Evolutionary conservation across 2,113 vertebrate species (phyloP), one percentile per base, ranked within the genome.

Genomic region (Tringa solitaria): DNA sequence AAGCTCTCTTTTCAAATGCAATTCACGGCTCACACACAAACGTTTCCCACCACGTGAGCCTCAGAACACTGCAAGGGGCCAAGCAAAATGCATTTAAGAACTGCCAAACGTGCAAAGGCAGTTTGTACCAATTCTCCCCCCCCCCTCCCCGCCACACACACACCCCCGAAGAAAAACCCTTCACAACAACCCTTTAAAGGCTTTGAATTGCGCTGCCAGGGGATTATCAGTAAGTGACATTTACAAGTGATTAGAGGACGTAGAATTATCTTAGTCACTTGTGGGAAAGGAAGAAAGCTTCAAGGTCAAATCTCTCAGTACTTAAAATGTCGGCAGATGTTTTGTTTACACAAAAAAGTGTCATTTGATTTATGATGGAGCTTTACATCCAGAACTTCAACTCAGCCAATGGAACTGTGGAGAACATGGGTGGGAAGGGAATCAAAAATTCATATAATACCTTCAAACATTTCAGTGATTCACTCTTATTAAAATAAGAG

Each of bases 221-320:
- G 87, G 89, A 97, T 95, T 97, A 95, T 95, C 94, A 95, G 96
- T 85, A 95, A 97, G 91, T 93, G 91, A 97, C 96, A 96, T 96
- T 97, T 96, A 96, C 78, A 91, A 97, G 93, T 95, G 95, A 96
- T 96, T 96, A 96, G 93, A 96, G 89, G 93, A 95, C n/a, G 22
- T 51, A 87, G 94, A 97, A 97, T 97, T 93, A 97, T 96, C 96
- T 95, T 67, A 95, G 95, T 95, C 96, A 97, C 89, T 97, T 95
- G 95, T 96, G 95, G 91, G 93, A 92, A 97, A 97, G 50, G 37
- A 96, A 87, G 84, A 94, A 94, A 94, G 91, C 94, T 96, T 97
- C 96, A 96, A 95, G 95, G 95, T 97, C 95, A 92, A 90, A 95
- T 78, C 89, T 96, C 77, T 69, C 84, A 18, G 74, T 54, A 74